Evolutionary conservation across 2,888 invertebrate species (phyloP), one percentile per base, ranked within the genome.

Genomic region (Strigamia transsilvanica): DNA sequence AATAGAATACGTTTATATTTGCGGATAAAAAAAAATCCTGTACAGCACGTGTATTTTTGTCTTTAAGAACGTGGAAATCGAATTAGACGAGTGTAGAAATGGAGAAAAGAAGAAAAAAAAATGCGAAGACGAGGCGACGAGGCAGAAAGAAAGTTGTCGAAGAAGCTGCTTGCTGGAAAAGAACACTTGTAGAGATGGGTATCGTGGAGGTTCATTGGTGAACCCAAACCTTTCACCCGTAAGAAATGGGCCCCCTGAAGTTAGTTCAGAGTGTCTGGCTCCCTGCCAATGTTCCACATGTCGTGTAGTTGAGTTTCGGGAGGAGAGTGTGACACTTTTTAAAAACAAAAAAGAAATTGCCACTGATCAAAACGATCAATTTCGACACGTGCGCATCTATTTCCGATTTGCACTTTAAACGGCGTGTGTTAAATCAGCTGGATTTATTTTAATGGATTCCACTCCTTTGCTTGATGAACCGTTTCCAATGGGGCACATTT

Each of bases 111-210:
- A 66, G 6, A 66, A 21, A 21, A 66, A 23, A 66, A 66, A 51
- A n/a, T 51, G 4, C 12, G 3, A 23, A 23, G 18, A 2, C 7
- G 9, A 21, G 51, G 51, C 12, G 23, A 46, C 12, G 46, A 46
- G 15, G n/a, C 46, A 46, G n/a, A 46, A 46, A 13, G 46, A 66
- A 21, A 18, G 18, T 23, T 66, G 23, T 66, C 18, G 61, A 18
- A 66, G 51, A 66, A 66, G 23, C 21, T 12, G 2, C 12, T 21
- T 21, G 12, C 23, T 66, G 21, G 13, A 66, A 66, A 23, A 21
- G 61, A 66, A 66, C 61, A 66, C 61, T 66, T 66, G 61, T 66
- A 66, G 61, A 66, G 61, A 66, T 66, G 61, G 61, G 61, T 66
- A 66, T 66, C 61, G 21, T 23, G 23, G 61, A 66, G 23, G 61